These are phyloP conservation scores for Seison nebaliae DNA, from an alignment of 1,140 invertebrate species.

Conservation along the genomic window DNA sequence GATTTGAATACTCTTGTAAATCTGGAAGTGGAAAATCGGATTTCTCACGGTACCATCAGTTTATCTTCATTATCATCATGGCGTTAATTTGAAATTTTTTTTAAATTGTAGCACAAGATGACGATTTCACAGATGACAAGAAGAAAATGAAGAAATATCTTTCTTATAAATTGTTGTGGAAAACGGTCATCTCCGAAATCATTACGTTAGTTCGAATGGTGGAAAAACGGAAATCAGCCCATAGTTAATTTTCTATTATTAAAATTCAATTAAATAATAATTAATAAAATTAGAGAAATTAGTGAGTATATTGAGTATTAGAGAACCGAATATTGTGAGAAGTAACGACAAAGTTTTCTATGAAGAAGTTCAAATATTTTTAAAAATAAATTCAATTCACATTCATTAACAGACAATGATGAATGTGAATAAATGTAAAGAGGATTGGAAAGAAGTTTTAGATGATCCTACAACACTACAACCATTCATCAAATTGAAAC, in stretches of 20 bases:
- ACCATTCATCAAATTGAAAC: background rate
- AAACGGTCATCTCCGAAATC: slow-evolving; percentile 5
- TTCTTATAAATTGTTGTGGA: slow-evolving; percentile 2
- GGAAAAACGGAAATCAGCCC: slow-evolving; percentile 9
- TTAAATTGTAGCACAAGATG: no score
- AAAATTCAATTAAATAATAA: slow-evolving; percentile 7
- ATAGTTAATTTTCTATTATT: background rate
- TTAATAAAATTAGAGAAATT: slow-evolving; percentile 4
- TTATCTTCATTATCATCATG: no score
- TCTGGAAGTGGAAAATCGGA: no score
- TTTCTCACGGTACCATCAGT: no score
- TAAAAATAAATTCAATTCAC: no score
- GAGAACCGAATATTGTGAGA: slow-evolving; percentile 6
- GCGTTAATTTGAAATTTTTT: no score
- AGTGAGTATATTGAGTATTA: slow-evolving; percentile 4
- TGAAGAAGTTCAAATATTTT: background rate
- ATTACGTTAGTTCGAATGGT: slow-evolving; percentile 9
- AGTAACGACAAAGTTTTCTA: background rate
- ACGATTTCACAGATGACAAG: background rate
- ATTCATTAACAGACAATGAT: no score
- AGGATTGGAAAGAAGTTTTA: no score
- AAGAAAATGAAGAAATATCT: background rate
- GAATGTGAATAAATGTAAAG: no score
- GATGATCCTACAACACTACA: no score
- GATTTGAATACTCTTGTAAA: no score